These are phyloP conservation scores for Heliconius hewitsoni DNA, from an alignment of 1,140 invertebrate genomes.

Conservation along the genomic window DNA sequence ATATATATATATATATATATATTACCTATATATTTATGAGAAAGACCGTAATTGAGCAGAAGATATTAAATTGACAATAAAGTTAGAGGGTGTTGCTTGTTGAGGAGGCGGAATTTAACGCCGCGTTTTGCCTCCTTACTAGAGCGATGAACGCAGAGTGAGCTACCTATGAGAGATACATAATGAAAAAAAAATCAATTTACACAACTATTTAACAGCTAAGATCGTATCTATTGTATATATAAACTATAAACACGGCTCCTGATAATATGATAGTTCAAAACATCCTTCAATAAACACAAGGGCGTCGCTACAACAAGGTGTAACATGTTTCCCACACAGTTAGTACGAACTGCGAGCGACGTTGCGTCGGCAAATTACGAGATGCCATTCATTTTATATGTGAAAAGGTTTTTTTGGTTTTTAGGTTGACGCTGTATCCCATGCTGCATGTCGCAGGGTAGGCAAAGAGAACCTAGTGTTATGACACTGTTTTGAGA, in stretches of 20 bases:
- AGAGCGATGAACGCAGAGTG: too few relatives aligned
- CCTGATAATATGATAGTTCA: not conserved
- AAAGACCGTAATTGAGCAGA: too few relatives aligned
- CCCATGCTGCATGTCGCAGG: not conserved
- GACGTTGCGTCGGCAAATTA: not conserved
- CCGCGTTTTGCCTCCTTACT: too few relatives aligned
- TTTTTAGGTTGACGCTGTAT: not conserved
- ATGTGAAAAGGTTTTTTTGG: too few relatives aligned
- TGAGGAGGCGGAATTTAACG: too few relatives aligned
- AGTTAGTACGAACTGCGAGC: not conserved
- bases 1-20: too few relatives aligned
- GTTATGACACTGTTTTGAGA: not conserved
- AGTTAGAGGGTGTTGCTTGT: too few relatives aligned
- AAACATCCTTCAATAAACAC: not conserved
- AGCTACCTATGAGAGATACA: too few relatives aligned
- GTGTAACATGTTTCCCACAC: not conserved
- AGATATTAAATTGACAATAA: too few relatives aligned
- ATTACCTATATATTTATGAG: too few relatives aligned
- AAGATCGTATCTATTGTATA: not conserved
- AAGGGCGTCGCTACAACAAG: not conserved
- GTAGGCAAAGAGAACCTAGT: not conserved
- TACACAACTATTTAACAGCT: too few relatives aligned
- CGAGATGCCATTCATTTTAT: not conserved
- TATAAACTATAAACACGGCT: not conserved
- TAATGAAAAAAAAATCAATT: too few relatives aligned